Base-by-base conservation (phyloP, 2,113 vertebrate genomes). In the Eubucco bourcierii region DNA sequence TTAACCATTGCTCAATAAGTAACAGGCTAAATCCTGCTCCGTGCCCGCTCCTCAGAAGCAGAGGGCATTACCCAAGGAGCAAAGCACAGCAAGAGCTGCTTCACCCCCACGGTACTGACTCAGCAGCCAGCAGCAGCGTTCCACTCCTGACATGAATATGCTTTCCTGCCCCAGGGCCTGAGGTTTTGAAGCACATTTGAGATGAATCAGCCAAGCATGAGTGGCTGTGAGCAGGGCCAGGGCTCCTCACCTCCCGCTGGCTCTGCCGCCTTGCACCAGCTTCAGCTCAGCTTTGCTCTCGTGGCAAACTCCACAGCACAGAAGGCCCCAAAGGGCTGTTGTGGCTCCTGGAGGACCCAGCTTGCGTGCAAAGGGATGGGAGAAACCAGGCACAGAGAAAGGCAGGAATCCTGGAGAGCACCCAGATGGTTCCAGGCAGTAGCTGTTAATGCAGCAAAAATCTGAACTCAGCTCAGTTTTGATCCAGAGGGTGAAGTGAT, bases 201-300 rank as follows among this genome's bases (percentile, higher is more conserved):
- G 53, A 60, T 76, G 66, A 90, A 86, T 80, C 70, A 81, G n/a
- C 63, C 6, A 29, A 59, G n/a, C 31, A 12, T 21, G 41, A 75
- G 15, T 29, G 31, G 11, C 61, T 71, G 31, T 6, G 46, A n/a
- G 53, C 1, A 1, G 37, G 27, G 34, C 1, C 16, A 17, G 20
- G 9, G 27, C 72, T 56, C 55, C 63, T 75, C 20, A 2, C 66
- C 58, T n/a, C 46, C 27, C 0, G 0, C 34, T 15, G 15, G 7
- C 70, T 53, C 44, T 10, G 56, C 31, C 5, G 0, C 0, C 0
- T 2, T 33, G 19, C 27, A 24, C n/a, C 41, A 23, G 24, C 47
- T 37, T 25, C 41, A 28, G 1, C 6, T 2, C 9, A 6, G 28
- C 75, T 27, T 29, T 29, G 12, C 44, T 53, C 20, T 0, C 0